Evolutionary conservation across 2,797 vertebrate species (phyloP), one percentile per base, ranked within the genome.

Genomic region (Psittacula derbiana): DNA sequence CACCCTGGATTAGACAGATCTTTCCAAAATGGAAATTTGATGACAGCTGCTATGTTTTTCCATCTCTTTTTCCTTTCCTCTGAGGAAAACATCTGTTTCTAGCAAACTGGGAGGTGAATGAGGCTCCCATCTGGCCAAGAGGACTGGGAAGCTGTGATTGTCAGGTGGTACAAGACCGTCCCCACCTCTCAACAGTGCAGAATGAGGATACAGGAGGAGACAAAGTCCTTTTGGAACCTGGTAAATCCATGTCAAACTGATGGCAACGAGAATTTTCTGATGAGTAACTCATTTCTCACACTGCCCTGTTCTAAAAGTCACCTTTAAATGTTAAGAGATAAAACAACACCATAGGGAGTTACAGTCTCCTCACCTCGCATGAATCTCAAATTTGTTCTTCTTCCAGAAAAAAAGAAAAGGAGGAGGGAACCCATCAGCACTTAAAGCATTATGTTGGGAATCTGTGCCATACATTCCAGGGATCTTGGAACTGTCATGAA

Each of bases 61-160:
- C 82, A 72, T n/a, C 19, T 66, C 25, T 40, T 85, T 80, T 86
- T 83, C 46, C 52, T 75, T 86, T 80, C 21, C 86, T 79, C 80
- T 55, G 20, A 88, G 44, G 71, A 88, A 94, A 95, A 94, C 67
- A 92, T 76, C 86, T 95, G 86, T 88, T 95, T 81, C 70, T 87
- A 66, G 24, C 4, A 7, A 82, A 80, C 8, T 4, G 12, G 66
- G 88, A 92, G 60, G 66, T 88, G 88, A 88, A 76, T 20, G 31
- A 25, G 70, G 47, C 73, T 95, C 67, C 55, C 84, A 82, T 40
- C 76, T 86, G 93, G 75, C 66, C 79, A 53, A 50, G 36, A 90
- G 38, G 40, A 71, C 52, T 10, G 31, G 80, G 47, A 43, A 71
- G 76, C 80, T 88, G 86, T 7, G 12, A 52, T 52, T 81, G 27